A percentile compares a stretch with the other conserved stretches of the same genome.
Conservation (phyloP, 2,113 vertebrate genomes). For the Crotophaga sulcirostris region DNA sequence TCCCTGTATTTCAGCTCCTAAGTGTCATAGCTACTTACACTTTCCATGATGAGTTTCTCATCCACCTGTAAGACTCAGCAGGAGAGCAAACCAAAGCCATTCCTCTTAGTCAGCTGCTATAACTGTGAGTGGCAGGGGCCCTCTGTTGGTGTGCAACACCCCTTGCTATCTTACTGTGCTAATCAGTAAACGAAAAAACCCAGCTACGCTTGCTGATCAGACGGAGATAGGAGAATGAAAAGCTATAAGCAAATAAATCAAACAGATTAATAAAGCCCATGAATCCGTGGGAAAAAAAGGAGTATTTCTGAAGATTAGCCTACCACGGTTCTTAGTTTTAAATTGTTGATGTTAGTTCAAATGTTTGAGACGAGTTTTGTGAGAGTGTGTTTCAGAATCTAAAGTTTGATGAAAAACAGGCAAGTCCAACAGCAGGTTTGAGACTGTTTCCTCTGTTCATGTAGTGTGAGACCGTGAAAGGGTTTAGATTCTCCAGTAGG, state of each 20-base stretch:
- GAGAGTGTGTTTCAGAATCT: not conserved
- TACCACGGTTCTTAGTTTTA: not conserved
- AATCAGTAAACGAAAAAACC: not conserved
- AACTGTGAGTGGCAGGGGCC: not conserved
- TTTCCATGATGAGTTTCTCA: not conserved
- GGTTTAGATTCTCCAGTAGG: not conserved
- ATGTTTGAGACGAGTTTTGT: not conserved
- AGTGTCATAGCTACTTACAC: not conserved
- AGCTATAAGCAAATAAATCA: not conserved
- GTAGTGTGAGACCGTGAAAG: not conserved
- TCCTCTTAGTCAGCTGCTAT: not conserved
- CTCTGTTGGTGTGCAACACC: not conserved
- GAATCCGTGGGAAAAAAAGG: not conserved
- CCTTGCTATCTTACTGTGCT: not conserved
- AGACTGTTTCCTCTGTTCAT: not conserved
- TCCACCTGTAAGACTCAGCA: not conserved
- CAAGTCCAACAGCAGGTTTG: not conserved
- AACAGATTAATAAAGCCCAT: not conserved
- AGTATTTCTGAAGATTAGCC: not conserved
- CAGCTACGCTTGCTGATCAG: not conserved
- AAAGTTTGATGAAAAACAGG: not conserved
- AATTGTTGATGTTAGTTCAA: not conserved
- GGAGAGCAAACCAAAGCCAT: not conserved
- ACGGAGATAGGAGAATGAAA: not conserved
- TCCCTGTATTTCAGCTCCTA: not conserved